A percentile compares a stretch with the other conserved stretches of the same genome.
phyloP scores from a whole-genome alignment of 2,797 vertebrate species.

The Circus cinereus region DNA sequence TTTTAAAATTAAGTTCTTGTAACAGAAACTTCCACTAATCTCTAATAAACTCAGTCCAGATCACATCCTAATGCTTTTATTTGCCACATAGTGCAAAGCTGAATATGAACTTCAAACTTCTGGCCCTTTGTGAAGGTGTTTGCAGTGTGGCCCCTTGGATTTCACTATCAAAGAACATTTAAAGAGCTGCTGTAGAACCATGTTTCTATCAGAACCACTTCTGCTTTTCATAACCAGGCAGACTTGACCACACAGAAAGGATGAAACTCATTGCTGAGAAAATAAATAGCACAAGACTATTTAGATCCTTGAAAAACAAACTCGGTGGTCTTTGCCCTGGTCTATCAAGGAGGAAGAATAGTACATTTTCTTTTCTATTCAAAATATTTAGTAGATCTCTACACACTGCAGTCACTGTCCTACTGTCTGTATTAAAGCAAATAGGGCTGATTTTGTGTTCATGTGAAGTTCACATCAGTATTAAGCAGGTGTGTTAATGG shows the following conservation, averaged over 20 bases:
- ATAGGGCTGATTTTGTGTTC: neutral
- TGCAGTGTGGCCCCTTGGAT: neutral
- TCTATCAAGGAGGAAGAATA: neutral
- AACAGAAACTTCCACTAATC: neutral
- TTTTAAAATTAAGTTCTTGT: neutral
- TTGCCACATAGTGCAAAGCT: neutral
- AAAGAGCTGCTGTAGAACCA: neutral
- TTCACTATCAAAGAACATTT: neutral
- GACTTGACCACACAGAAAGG: conserved; percentile 34
- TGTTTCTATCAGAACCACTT: neutral
- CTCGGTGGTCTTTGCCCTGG: neutral
- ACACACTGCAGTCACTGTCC: neutral
- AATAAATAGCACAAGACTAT: conserved; percentile 39
- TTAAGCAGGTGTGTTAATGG: neutral
- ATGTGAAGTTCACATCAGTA: neutral
- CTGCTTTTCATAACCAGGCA: neutral
- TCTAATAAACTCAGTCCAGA: neutral
- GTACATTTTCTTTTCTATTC: conserved; percentile 19
- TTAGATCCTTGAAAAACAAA: conserved; percentile 32
- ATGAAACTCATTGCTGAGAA: conserved; percentile 27
- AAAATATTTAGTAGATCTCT: conserved; percentile 21
- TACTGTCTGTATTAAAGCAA: neutral
- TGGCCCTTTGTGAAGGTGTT: neutral
- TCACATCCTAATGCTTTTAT: neutral
- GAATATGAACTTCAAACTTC: neutral